phyloP scores from a whole-genome alignment of 1,140 invertebrate genomes.

The Leucophenga varia region DNA sequence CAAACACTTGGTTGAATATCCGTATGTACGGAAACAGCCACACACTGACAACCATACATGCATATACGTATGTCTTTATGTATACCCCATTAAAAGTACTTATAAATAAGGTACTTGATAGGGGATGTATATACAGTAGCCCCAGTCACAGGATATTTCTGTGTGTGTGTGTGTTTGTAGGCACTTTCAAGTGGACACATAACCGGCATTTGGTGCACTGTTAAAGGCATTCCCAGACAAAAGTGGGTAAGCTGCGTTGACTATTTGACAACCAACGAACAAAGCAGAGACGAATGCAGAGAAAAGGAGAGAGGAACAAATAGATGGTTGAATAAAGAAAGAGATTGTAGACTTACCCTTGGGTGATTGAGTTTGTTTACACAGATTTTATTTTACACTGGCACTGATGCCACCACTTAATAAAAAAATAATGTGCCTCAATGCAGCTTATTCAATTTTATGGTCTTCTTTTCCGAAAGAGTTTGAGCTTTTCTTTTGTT shows the following conservation, averaged over 20 bases:
- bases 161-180: slow-evolving; percentile 1
- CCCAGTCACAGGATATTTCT: background rate
- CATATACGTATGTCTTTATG: slow-evolving; percentile 27
- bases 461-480: slow-evolving; percentile 50
- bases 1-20: slow-evolving; percentile 5
- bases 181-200: slow-evolving; percentile 18
- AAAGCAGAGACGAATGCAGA: too few relatives aligned
- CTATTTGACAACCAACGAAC: slow-evolving; percentile 53
- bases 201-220: slow-evolving; percentile 45
- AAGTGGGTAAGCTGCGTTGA: slow-evolving; percentile 51
- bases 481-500: slow-evolving; percentile 17
- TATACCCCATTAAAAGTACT: slow-evolving; percentile 49
- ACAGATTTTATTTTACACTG: too few relatives aligned
- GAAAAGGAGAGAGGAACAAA: too few relatives aligned
- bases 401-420: slow-evolving; percentile 38
- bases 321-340: too few relatives aligned
- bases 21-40: slow-evolving; percentile 2
- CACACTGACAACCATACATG: slow-evolving; percentile 11
- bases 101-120: slow-evolving; percentile 53
- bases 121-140: slow-evolving; percentile 32
- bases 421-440: slow-evolving; percentile 53
- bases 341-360: too few relatives aligned
- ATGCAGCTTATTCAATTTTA: slow-evolving; percentile 54
- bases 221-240: slow-evolving; percentile 25
- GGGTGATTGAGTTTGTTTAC: too few relatives aligned